phyloP scores from a whole-genome alignment of 2,888 invertebrate genomes.

The Amphipoea oculea region DNA sequence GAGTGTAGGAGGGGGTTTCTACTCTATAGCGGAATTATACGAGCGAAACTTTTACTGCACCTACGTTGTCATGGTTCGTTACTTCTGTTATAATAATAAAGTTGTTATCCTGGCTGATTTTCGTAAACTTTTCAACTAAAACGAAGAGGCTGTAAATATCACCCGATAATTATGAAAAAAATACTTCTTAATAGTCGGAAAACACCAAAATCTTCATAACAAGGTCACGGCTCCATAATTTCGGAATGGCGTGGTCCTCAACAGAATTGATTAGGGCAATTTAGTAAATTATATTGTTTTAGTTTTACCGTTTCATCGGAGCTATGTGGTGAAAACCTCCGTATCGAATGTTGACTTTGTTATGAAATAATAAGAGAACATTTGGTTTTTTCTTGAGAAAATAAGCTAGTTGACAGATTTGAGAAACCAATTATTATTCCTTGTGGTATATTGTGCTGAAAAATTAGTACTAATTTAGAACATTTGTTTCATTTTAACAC shows the following conservation, averaged over 20 bases:
- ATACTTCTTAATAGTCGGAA: constrained; percentile 12
- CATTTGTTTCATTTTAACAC: too few relatives aligned
- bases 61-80: background rate
- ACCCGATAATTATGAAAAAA: constrained; percentile 15
- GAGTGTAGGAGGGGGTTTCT: background rate
- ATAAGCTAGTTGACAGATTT: background rate
- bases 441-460: background rate
- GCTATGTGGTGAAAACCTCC: constrained; percentile 60
- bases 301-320: constrained; percentile 65
- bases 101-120: background rate
- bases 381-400: background rate
- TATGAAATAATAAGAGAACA: constrained; percentile 11
- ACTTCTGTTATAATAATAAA: background rate
- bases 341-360: constrained; percentile 42
- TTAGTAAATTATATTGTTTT: constrained; percentile 78
- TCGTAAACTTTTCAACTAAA: background rate
- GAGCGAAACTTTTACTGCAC: background rate
- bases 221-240: constrained; percentile 71
- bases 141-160: constrained; percentile 2
- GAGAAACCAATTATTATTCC: background rate
- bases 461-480: background rate
- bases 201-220: constrained; percentile 65
- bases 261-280: constrained; percentile 80
- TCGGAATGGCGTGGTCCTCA: constrained; percentile 81
- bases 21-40: background rate